A percentile compares a stretch with the other conserved stretches of the same genome.
Evolutionary conservation across 2,797 vertebrate species (phyloP).

Genomic region (Premnoplex brunnescens): DNA sequence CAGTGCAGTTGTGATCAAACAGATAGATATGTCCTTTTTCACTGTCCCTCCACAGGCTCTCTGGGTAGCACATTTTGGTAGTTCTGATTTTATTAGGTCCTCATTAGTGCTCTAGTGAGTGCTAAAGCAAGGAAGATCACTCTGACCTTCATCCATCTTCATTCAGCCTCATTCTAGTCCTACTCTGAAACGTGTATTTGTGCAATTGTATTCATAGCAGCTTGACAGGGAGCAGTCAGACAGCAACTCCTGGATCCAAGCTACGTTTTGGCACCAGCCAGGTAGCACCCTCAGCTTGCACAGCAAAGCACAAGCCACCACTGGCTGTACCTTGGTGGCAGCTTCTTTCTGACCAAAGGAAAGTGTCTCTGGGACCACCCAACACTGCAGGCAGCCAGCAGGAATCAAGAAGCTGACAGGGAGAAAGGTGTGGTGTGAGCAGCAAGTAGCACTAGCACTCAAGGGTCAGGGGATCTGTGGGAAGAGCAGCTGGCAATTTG

Average conservation of each 20-base stretch:
- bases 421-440: not conserved
- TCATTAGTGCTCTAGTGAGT: not conserved
- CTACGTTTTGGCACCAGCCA: not conserved
- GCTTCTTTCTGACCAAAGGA: not conserved
- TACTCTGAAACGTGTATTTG: not conserved
- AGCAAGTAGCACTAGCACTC: not conserved
- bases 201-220: not conserved
- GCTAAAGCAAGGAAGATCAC: not conserved
- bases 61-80: not conserved
- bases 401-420: not conserved
- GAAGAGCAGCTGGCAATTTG: not conserved
- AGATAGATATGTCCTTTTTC: not conserved
- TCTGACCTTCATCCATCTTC: not conserved
- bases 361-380: not conserved
- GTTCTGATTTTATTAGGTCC: not conserved
- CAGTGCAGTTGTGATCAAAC: not conserved
- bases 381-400: not conserved
- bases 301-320: not conserved
- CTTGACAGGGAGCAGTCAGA: not conserved
- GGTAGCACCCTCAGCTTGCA: not conserved
- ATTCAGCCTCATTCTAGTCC: not conserved
- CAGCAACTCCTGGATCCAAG: not conserved
- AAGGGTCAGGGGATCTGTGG: fast-evolving
- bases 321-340: not conserved
- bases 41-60: not conserved